A percentile compares a stretch with the other conserved stretches of the same genome.
Conservation (phyloP, 2,113 vertebrate genomes). For the Pao palembangensis region DNA sequence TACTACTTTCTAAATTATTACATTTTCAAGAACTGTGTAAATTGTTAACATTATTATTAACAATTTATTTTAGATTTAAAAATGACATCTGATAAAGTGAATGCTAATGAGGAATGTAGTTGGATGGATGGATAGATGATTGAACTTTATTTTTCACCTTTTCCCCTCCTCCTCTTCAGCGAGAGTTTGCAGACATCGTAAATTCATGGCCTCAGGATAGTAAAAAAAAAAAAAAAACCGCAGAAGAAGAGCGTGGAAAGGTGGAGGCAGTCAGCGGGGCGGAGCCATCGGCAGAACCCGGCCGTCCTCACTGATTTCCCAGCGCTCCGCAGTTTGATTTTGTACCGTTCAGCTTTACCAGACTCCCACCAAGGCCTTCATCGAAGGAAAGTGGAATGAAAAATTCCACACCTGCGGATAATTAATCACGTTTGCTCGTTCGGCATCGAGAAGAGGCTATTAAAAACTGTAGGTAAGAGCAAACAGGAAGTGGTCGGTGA, state of each 20-base stretch:
- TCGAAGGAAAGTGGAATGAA: not conserved
- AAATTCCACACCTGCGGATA: not conserved
- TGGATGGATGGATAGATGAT: no score
- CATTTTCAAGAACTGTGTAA: no score
- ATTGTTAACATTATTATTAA: no score
- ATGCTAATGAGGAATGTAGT: no score
- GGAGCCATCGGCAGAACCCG: slow-evolving; percentile 44
- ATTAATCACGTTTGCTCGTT: not conserved
- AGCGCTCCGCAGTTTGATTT: not conserved
- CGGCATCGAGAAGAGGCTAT: not conserved
- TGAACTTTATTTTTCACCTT: not conserved
- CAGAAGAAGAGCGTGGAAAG: not conserved
- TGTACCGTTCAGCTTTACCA: not conserved
- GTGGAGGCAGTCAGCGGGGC: slow-evolving; percentile 38
- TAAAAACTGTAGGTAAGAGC: slow-evolving; percentile 42
- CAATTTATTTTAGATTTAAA: no score
- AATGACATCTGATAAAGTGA: no score
- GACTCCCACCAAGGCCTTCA: no score
- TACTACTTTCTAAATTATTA: not conserved
- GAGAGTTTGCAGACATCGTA: not conserved
- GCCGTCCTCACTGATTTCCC: not conserved
- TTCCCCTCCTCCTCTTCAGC: not conserved
- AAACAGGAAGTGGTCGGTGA: slow-evolving; percentile 28
- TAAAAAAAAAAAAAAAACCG: not conserved
- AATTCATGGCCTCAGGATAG: slow-evolving; percentile 32